Base-by-base conservation (phyloP, 2,113 vertebrate species). In the Tachysurus fulvidraco region DNA sequence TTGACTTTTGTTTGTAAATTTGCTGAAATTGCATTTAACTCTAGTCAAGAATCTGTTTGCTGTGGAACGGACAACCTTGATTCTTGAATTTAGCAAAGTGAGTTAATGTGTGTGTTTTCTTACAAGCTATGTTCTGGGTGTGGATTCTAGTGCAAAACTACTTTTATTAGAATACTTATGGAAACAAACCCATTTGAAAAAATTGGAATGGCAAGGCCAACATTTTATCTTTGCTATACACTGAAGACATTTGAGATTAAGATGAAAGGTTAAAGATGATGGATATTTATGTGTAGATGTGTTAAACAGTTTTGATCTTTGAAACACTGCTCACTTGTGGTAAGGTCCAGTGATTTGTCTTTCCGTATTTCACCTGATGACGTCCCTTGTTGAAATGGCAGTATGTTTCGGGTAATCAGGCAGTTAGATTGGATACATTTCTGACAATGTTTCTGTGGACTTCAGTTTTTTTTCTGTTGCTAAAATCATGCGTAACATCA, bases 41-140 rank as follows among this genome's bases (percentile, higher is more conserved):
- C 6, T 16, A 36, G n/a, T 83, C 41, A 44, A 59, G 12, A 25
- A 10, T 36, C 41, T 60, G 16, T 60, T 28, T 69, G 7, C 82
- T 50, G 14, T 52, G 65, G 76, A 88, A 85, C 65, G 65, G 83
- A 85, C 85, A 82, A 23, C 85, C 79, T 74, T 74, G 54, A 73
- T 21, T 73, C 6, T 73, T 50, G 28, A 30, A 59, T 86, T 80
- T 44, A 44, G 60, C 23, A 23, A 81, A 46, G 23, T 14, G 2
- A 30, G 25, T 28, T 28, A 46, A 2, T 81, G 64, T 71, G 36
- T 60, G 10, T 28, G 41, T 65, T 69, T 78, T 79, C 17, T 79
- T 36, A 30, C 9, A 79, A 17, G n/a, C 14, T 21, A 21, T 57
- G 54, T 25, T 64, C n/a, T 36, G 52, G n/a, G 41, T 57, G 28